A percentile compares a stretch with the other conserved stretches of the same genome.
phyloP scores from a whole-genome alignment of 2,113 vertebrate species.

The Probosciger aterrimus region DNA sequence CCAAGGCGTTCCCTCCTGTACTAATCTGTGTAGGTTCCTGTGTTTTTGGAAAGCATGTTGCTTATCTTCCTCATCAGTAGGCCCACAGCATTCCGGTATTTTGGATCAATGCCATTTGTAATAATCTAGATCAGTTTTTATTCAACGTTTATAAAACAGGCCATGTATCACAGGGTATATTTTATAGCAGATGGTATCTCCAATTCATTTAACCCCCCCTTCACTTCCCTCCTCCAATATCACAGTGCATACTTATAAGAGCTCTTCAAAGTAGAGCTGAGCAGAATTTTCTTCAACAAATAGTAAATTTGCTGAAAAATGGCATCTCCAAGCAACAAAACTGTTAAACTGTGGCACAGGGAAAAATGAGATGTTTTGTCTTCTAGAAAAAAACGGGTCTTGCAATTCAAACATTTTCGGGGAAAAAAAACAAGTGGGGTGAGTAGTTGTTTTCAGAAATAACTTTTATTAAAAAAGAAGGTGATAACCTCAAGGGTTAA shows the following conservation, averaged over 20 bases:
- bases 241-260: neutral
- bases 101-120: conserved; percentile 65
- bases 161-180: conserved; percentile 47
- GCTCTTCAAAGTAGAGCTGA: conserved; percentile 23
- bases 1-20: conserved; percentile 71
- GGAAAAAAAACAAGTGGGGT: neutral
- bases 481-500: neutral
- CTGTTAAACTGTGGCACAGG: neutral
- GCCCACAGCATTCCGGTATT: conserved; percentile 63
- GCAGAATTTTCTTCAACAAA: conserved; percentile 25
- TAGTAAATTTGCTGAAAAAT: conserved; percentile 41
- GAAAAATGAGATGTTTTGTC: neutral
- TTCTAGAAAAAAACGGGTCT: neutral
- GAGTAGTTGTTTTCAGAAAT: neutral
- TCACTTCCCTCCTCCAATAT: conserved; percentile 33
- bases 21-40: conserved; percentile 74
- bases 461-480: neutral
- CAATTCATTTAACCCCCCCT: conserved; percentile 22
- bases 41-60: conserved; percentile 73
- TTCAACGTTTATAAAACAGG: conserved; percentile 61
- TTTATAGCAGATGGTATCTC: conserved; percentile 67
- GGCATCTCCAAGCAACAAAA: conserved; percentile 49
- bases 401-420: neutral
- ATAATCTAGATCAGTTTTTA: conserved; percentile 63
- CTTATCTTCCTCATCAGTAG: conserved; percentile 73